Conservation (phyloP, 2,797 vertebrate species). For the Lophius americanus region DNA sequence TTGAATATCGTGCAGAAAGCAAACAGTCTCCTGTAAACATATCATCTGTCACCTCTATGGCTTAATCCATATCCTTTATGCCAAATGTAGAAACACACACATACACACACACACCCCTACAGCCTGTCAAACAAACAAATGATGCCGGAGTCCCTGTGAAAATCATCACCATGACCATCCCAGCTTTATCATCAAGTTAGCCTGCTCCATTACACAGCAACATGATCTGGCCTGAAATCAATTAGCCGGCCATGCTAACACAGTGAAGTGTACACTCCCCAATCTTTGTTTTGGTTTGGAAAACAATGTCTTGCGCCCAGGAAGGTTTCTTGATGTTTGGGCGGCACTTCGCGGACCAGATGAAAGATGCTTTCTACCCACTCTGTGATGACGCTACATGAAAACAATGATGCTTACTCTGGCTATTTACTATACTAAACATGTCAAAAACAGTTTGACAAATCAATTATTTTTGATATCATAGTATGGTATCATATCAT, state of each 20-base stretch:
- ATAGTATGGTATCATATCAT: too few relatives aligned
- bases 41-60: constrained; percentile 75
- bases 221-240: constrained; percentile 80
- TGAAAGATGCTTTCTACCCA: constrained; percentile 37
- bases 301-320: constrained; percentile 60
- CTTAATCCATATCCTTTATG: constrained; percentile 70
- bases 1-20: constrained; percentile 73
- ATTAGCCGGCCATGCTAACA: constrained; percentile 70
- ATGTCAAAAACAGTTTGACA: constrained; percentile 21
- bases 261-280: constrained; percentile 65
- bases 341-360: constrained; percentile 45
- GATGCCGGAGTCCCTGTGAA: constrained; percentile 76
- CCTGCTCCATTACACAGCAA: constrained; percentile 81
- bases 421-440: constrained; percentile 35
- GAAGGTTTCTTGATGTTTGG: constrained; percentile 42
- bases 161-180: constrained; percentile 79
- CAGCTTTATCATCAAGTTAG: constrained; percentile 80
- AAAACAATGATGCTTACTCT: constrained; percentile 14
- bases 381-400: constrained; percentile 12
- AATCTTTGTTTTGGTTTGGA: constrained; percentile 70
- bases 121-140: constrained; percentile 76
- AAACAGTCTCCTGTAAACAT: constrained; percentile 77
- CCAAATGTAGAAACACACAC: constrained; percentile 54
- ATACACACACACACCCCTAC: constrained; percentile 45
- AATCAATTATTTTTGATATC: not conserved